These are phyloP conservation scores for Andricus quercusramuli DNA, from an alignment of 2,888 invertebrate genomes.

Conservation along the genomic window DNA sequence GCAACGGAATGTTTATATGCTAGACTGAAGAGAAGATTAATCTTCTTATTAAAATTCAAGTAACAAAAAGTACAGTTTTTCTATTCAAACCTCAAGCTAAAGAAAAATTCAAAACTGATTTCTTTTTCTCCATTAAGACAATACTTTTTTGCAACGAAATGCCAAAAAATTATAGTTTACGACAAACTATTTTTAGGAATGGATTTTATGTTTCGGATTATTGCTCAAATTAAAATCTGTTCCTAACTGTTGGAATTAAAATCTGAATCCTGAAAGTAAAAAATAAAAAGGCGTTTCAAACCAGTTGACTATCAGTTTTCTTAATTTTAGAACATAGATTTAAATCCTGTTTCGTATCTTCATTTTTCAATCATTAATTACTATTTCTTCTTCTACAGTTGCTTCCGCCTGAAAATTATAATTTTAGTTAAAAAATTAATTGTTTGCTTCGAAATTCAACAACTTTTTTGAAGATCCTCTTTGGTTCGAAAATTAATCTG, in stretches of 20 bases:
- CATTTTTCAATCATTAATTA: too few relatives aligned
- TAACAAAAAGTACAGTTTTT: slow-evolving; percentile 11
- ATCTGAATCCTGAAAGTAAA: background rate
- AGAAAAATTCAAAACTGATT: background rate
- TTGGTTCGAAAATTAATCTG: too few relatives aligned
- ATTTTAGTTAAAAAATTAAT: too few relatives aligned
- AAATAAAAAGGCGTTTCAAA: background rate
- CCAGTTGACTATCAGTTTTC: background rate
- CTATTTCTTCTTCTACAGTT: too few relatives aligned
- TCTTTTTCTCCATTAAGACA: slow-evolving; percentile 10
- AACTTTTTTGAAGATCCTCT: too few relatives aligned
- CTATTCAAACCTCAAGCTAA: slow-evolving; percentile 6
- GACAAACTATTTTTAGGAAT: slow-evolving; percentile 20
- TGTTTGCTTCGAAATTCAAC: too few relatives aligned
- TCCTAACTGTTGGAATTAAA: background rate
- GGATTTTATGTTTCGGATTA: slow-evolving; percentile 2
- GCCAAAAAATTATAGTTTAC: slow-evolving; percentile 3
- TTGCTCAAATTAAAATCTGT: background rate
- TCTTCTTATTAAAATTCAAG: slow-evolving; percentile 23
- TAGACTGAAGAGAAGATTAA: slow-evolving; percentile 21
- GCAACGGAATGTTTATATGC: slow-evolving; percentile 1
- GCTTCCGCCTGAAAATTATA: too few relatives aligned
- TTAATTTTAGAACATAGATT: background rate
- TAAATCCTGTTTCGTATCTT: background rate
- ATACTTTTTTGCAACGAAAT: background rate